A percentile compares a stretch with the other conserved stretches of the same genome.
Conservation (phyloP, 2,113 vertebrate species). For the Raja brachyura region DNA sequence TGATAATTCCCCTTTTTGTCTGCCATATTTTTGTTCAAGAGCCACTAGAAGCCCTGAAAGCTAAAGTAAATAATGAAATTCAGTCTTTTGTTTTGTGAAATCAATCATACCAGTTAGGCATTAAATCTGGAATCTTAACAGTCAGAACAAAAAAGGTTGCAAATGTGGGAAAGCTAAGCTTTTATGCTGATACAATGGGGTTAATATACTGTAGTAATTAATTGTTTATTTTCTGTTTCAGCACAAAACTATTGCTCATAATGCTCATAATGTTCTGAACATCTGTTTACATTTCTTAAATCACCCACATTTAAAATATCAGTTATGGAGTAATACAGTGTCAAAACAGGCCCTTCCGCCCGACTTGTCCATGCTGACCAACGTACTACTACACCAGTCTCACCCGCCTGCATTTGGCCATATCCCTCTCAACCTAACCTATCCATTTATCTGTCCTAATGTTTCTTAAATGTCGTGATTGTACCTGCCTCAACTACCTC, state of each 20-base stretch:
- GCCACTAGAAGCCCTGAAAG: neutral
- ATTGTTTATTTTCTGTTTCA: neutral
- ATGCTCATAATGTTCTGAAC: neutral
- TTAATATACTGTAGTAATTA: neutral
- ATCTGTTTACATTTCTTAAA: neutral
- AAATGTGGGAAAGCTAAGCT: neutral
- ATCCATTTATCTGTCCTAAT: no score
- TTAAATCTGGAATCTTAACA: neutral
- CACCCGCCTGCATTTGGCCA: no score
- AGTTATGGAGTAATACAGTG: no score
- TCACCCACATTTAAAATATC: neutral
- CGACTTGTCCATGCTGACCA: no score
- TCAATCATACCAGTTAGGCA: neutral
- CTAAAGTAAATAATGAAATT: neutral
- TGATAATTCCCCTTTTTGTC: neutral
- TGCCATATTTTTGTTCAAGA: neutral
- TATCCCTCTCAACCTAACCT: no score
- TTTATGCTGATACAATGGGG: neutral
- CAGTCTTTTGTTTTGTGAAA: neutral
- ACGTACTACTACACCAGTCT: no score
- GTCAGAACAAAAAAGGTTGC: neutral
- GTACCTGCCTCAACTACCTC: no score
- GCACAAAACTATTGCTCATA: neutral
- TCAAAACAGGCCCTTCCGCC: no score
- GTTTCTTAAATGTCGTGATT: no score